phyloP scores from a whole-genome alignment of 2,797 vertebrate genomes.

The Sylvia borin region DNA sequence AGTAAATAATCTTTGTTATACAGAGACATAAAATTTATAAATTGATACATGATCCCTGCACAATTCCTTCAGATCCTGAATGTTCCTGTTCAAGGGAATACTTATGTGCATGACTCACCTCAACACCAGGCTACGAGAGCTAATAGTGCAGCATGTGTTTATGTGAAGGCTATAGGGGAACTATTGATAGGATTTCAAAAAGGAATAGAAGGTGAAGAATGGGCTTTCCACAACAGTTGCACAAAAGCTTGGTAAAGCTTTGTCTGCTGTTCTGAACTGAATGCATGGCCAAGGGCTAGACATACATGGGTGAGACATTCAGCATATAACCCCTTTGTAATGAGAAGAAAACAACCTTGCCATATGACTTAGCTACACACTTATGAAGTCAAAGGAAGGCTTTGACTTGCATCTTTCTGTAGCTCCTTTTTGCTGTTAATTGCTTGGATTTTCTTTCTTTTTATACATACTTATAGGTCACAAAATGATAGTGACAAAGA shows the following conservation, averaged over 20 bases:
- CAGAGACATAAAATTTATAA: background rate
- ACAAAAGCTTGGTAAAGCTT: background rate
- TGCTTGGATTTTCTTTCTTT: constrained; percentile 41
- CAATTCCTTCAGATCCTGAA: background rate
- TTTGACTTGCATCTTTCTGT: background rate
- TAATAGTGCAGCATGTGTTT: background rate
- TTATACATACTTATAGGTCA: constrained; percentile 56
- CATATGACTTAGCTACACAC: background rate
- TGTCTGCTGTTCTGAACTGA: background rate
- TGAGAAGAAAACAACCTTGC: background rate
- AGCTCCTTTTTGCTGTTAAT: background rate
- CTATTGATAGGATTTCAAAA: background rate
- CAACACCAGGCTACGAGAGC: background rate
- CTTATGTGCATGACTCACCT: background rate
- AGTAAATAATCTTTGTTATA: background rate
- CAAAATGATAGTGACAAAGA: constrained; percentile 90
- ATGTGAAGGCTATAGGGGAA: background rate
- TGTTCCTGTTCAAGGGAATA: background rate
- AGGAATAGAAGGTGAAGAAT: background rate
- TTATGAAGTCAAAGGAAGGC: background rate
- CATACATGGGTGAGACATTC: background rate
- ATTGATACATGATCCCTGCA: background rate
- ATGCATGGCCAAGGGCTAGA: background rate
- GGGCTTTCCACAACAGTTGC: background rate
- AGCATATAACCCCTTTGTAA: background rate